Percentiles rank a stretch among this genome's conserved stretches.
Evolutionary conservation across 2,113 vertebrate species (phyloP).

Genomic region (Pyrgilauda ruficollis): DNA sequence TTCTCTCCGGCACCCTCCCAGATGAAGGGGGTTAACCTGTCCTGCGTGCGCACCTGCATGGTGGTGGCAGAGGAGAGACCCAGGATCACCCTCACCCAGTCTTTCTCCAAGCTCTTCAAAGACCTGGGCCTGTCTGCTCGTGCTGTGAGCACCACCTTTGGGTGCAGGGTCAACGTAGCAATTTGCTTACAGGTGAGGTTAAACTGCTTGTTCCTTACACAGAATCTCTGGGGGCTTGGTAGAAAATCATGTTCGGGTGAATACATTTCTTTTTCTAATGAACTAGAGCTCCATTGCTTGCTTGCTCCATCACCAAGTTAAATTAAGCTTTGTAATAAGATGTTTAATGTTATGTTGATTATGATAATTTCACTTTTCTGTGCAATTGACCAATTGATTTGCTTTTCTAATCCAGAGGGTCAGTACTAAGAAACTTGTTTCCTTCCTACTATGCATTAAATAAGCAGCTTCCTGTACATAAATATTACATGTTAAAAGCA

Average conservation of each 20-base stretch:
- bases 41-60: conserved; percentile 94
- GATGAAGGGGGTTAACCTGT: conserved; percentile 91
- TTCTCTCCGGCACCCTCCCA: conserved; percentile 17
- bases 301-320: neutral
- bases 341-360: neutral
- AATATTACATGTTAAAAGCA: neutral
- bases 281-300: neutral
- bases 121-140: conserved; percentile 91
- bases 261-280: neutral
- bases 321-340: neutral
- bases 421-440: neutral
- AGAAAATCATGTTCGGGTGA: neutral
- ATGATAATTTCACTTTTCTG: neutral
- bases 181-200: conserved; percentile 91
- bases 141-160: conserved; percentile 95
- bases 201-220: neutral
- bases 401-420: neutral
- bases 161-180: conserved; percentile 94
- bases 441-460: neutral
- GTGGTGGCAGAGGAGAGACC: conserved; percentile 96
- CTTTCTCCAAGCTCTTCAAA: conserved; percentile 96
- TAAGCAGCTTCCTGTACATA: neutral
- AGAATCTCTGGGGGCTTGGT: neutral
- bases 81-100: conserved; percentile 86
- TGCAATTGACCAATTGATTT: neutral